Conservation (phyloP, 2,888 invertebrate genomes). For the Candidula unifasciata region DNA sequence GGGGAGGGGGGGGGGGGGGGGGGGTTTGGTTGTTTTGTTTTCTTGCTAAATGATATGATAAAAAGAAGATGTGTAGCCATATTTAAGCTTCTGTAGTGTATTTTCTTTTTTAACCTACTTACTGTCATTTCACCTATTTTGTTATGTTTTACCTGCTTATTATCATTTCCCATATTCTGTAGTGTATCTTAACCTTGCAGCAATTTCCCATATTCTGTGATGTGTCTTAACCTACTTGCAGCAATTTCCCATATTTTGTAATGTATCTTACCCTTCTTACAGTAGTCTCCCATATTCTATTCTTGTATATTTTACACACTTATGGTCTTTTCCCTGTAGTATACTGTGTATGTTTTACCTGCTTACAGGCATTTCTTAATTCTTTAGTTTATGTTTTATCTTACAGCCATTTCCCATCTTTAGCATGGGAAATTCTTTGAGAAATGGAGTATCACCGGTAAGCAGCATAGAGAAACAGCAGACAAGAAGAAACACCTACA, state of each 20-base stretch:
- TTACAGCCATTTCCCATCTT: constrained; percentile 6
- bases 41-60: too few species aligned
- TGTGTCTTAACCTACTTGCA: not conserved
- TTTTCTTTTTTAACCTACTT: too few species aligned
- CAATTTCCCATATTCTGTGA: not conserved
- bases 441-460: not conserved
- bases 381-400: not conserved
- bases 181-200: not conserved
- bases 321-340: not conserved
- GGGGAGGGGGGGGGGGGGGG: too few species aligned
- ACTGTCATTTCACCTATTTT: too few species aligned
- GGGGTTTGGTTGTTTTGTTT: too few species aligned
- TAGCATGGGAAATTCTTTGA: not conserved
- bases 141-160: too few species aligned
- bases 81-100: too few species aligned
- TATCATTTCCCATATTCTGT: too few species aligned
- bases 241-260: not conserved
- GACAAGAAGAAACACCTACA: too few species aligned
- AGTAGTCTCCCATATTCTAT: too few species aligned
- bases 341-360: not conserved
- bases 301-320: too few species aligned
- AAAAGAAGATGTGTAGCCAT: too few species aligned
- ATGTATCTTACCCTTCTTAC: not conserved
- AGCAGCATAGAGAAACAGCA: not conserved
- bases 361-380: not conserved